These are phyloP conservation scores for Harpagus bidentatus DNA, from an alignment of 2,113 vertebrate species.

Conservation along the genomic window DNA sequence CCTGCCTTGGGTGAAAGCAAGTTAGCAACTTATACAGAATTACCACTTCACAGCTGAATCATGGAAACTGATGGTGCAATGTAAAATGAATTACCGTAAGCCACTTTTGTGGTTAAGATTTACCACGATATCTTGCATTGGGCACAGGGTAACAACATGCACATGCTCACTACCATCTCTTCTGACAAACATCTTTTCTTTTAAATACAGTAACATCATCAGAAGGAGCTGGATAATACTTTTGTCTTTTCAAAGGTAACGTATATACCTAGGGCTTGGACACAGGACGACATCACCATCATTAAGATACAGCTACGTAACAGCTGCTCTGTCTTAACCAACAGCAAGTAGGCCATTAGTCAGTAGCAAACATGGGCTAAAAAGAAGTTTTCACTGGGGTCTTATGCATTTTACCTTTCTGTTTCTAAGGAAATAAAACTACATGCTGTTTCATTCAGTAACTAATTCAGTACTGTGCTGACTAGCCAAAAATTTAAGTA, in stretches of 20 bases:
- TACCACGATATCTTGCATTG: not conserved
- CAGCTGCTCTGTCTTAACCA: not conserved
- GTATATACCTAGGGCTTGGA: not conserved
- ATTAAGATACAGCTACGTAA: not conserved
- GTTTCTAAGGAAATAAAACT: not conserved
- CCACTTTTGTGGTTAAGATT: not conserved
- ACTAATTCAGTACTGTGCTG: not conserved
- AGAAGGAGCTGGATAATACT: not conserved
- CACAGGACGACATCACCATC: not conserved
- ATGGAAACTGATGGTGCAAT: not conserved
- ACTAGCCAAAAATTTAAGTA: not conserved
- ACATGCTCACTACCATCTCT: not conserved
- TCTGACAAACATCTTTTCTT: not conserved
- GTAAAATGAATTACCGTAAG: not conserved
- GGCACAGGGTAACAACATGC: not conserved
- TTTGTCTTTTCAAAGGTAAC: not conserved
- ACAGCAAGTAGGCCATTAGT: not conserved
- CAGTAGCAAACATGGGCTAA: not conserved
- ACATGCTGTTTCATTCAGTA: not conserved
- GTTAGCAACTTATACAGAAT: not conserved
- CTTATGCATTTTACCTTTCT: not conserved
- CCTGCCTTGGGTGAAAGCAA: not conserved
- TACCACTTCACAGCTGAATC: not conserved
- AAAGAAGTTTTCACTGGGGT: not conserved
- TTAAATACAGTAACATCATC: not conserved